phyloP scores from a whole-genome alignment of 2,888 invertebrate species.

The Spodoptera littoralis region DNA sequence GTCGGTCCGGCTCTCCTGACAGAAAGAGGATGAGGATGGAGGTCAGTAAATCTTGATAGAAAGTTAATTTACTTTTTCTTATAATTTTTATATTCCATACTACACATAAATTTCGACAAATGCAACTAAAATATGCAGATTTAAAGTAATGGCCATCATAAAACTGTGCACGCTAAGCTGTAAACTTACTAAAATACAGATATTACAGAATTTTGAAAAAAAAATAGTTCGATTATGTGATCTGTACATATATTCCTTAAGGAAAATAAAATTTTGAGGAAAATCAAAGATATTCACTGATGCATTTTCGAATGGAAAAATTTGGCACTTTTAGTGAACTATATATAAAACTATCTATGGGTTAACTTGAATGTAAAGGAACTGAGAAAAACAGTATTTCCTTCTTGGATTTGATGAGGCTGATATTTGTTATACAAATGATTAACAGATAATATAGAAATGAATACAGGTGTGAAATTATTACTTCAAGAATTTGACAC shows the following conservation, averaged over 20 bases:
- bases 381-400: slow-evolving; percentile 38
- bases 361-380: slow-evolving; percentile 45
- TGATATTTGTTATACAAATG: slow-evolving; percentile 45
- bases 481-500: slow-evolving; percentile 46
- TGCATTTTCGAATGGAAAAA: slow-evolving; percentile 36
- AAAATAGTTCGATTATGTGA: slow-evolving; percentile 31
- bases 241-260: slow-evolving; percentile 12
- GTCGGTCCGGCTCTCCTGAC: slow-evolving; percentile 90
- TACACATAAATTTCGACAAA: slow-evolving; percentile 33
- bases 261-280: slow-evolving; percentile 45
- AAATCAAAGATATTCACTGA: slow-evolving; percentile 34
- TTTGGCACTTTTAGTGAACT: slow-evolving; percentile 46
- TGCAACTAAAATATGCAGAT: slow-evolving; percentile 33
- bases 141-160: slow-evolving; percentile 45
- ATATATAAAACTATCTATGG: slow-evolving; percentile 30
- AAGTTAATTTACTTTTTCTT: slow-evolving; percentile 32
- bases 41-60: slow-evolving; percentile 76
- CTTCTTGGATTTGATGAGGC: slow-evolving; percentile 42
- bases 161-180: slow-evolving; percentile 27
- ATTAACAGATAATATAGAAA: slow-evolving; percentile 42
- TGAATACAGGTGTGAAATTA: slow-evolving; percentile 39
- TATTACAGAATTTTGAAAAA: slow-evolving; percentile 43
- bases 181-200: slow-evolving; percentile 36
- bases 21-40: slow-evolving; percentile 90
- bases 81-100: slow-evolving; percentile 27